phyloP scores from a whole-genome alignment of 2,797 vertebrate species.

The Brotula barbata region DNA sequence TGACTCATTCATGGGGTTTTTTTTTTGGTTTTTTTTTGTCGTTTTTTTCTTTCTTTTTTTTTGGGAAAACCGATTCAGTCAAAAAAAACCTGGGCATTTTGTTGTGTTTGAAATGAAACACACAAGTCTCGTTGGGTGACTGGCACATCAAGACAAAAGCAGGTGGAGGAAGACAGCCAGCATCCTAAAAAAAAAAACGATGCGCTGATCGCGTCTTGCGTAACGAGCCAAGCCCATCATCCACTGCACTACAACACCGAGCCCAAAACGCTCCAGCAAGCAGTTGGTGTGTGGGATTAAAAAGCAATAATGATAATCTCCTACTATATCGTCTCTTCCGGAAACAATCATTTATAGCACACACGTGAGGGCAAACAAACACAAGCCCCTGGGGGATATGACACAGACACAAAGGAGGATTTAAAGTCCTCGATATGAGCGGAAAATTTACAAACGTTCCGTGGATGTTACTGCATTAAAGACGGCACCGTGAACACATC shows the following conservation, averaged over 20 bases:
- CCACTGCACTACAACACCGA: constrained; percentile 39
- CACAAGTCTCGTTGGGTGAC: too few relatives aligned
- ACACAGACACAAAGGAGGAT: constrained; percentile 9
- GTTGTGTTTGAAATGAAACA: too few relatives aligned
- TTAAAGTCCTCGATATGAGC: constrained; percentile 14
- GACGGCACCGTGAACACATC: background rate
- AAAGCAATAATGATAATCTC: constrained; percentile 2
- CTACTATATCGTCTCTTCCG: background rate
- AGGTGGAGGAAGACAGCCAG: constrained; percentile 42
- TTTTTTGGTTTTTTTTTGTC: too few relatives aligned
- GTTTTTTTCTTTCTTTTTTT: constrained; percentile 28
- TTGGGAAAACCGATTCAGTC: constrained; percentile 26
- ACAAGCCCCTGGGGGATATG: constrained; percentile 1
- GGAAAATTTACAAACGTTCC: background rate
- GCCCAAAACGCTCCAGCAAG: constrained; percentile 11
- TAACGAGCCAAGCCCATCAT: constrained; percentile 74
- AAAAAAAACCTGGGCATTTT: too few relatives aligned
- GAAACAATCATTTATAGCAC: constrained; percentile 1
- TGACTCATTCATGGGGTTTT: constrained; percentile 67
- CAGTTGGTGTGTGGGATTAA: constrained; percentile 24
- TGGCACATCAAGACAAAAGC: constrained; percentile 30
- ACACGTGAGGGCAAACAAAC: background rate
- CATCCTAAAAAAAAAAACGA: constrained; percentile 49
- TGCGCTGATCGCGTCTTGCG: constrained; percentile 65
- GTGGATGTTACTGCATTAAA: too few relatives aligned